Conservation (phyloP, 2,888 invertebrate species). For the Nycteola revayana region DNA sequence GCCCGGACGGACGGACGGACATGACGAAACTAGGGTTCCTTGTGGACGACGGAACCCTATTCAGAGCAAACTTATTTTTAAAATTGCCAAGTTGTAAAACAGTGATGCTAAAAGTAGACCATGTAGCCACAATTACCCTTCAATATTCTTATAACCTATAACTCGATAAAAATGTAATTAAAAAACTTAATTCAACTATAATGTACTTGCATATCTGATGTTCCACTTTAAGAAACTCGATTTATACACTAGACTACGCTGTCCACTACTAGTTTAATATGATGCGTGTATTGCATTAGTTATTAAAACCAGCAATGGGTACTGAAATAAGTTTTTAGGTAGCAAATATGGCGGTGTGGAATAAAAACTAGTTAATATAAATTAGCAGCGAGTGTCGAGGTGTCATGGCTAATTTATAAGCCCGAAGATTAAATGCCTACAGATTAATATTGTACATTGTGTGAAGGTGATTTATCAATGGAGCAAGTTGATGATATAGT, state of each 20-base stretch:
- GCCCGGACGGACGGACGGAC: no score
- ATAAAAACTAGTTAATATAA: conserved; percentile 32
- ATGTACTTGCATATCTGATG: conserved; percentile 15
- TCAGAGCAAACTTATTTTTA: no score
- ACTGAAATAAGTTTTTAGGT: conserved; percentile 11
- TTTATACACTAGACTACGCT: conserved; percentile 5
- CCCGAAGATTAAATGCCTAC: conserved; percentile 21
- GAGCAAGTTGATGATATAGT: conserved; percentile 11
- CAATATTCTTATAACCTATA: conserved; percentile 9
- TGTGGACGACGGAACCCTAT: no score
- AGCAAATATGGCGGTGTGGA: conserved; percentile 2
- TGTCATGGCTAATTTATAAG: conserved; percentile 28
- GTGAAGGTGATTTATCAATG: conserved; percentile 21
- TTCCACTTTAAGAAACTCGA: conserved; percentile 18
- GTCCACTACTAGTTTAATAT: conserved; percentile 10
- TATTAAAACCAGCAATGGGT: conserved; percentile 14
- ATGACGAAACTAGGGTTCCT: no score
- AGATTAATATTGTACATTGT: conserved; percentile 32
- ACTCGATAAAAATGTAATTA: conserved; percentile 32
- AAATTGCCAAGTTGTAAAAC: no score
- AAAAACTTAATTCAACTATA: conserved; percentile 23
- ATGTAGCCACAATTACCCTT: no score
- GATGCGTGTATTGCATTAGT: background rate
- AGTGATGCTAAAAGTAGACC: conserved; percentile 17
- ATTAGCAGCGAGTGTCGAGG: conserved; percentile 21